A percentile compares a stretch with the other conserved stretches of the same genome.
These are phyloP conservation scores for Ceratothoa steindachneri DNA, from an alignment of 2,888 invertebrate genomes.

Conservation along the genomic window DNA sequence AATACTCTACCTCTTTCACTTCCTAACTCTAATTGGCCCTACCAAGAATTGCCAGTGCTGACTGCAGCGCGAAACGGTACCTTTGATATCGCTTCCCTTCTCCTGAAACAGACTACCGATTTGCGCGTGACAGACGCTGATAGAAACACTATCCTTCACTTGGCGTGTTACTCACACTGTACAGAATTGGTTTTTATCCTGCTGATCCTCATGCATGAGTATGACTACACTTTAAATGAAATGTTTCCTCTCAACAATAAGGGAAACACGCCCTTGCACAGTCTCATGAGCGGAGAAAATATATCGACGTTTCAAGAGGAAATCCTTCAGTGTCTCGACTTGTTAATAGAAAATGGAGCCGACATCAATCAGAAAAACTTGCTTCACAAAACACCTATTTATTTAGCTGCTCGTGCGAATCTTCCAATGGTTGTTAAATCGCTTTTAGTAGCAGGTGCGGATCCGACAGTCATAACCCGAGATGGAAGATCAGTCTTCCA, in stretches of 20 bases:
- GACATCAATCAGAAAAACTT: slow-evolving; percentile 55
- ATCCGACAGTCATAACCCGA: slow-evolving; percentile 52
- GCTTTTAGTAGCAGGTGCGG: slow-evolving; percentile 56
- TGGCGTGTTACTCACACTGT: slow-evolving; percentile 51
- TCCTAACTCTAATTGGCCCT: slow-evolving; percentile 55
- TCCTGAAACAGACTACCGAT: slow-evolving; percentile 55
- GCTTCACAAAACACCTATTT: slow-evolving; percentile 60
- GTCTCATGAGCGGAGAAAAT: slow-evolving; percentile 55
- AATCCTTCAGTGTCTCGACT: slow-evolving; percentile 55
- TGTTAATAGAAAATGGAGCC: slow-evolving; percentile 57
- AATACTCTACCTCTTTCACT: slow-evolving; percentile 49
- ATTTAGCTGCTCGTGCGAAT: slow-evolving; percentile 61
- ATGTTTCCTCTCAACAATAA: slow-evolving; percentile 6
- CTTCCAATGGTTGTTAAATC: slow-evolving; percentile 58
- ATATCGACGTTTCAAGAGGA: slow-evolving; percentile 19
- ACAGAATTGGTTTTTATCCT: neutral
- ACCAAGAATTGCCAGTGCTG: slow-evolving; percentile 59
- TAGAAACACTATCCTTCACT: slow-evolving; percentile 59
- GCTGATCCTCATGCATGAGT: too few species aligned
- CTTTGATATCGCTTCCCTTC: slow-evolving; percentile 58
- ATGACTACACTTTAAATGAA: neutral
- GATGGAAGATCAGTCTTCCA: slow-evolving; percentile 30
- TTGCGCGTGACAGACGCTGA: slow-evolving; percentile 54
- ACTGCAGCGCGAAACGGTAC: slow-evolving; percentile 58
- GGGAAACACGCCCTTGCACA: slow-evolving; percentile 58